Conservation (phyloP, 2,797 vertebrate species). For the Telmatherina bonti region DNA sequence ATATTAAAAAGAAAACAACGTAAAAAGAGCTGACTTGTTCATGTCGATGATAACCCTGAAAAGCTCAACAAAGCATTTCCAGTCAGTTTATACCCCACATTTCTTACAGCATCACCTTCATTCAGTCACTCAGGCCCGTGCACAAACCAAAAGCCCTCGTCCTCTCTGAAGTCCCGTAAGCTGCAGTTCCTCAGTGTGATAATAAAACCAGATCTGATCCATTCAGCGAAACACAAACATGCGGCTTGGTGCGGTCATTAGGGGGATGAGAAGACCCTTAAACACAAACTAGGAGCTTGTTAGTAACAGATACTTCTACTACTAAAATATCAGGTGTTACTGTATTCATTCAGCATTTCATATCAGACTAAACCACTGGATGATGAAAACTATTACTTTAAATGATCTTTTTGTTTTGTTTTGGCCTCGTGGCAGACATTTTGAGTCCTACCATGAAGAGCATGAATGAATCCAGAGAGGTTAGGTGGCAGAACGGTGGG, state of each 20-base stretch:
- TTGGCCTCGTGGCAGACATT: not conserved
- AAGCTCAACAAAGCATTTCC: too few species aligned
- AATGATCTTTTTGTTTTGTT: not conserved
- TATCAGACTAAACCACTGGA: not conserved
- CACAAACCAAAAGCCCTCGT: too few species aligned
- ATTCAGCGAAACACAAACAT: not conserved
- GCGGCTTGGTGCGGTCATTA: not conserved
- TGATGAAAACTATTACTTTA: not conserved
- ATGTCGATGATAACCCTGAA: too few species aligned
- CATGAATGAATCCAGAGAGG: slow-evolving; percentile 45
- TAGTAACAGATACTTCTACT: not conserved
- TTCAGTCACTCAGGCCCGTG: too few species aligned
- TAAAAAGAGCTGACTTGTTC: too few species aligned
- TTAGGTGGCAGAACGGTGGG: not conserved
- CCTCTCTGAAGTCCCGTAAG: not conserved
- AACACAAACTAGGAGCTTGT: not conserved
- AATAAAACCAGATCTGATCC: not conserved
- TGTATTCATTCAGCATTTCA: slow-evolving; percentile 56
- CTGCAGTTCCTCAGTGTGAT: too few species aligned
- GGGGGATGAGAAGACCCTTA: not conserved
- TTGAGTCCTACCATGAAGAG: slow-evolving; percentile 19
- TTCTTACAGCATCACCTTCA: too few species aligned
- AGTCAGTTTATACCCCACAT: too few species aligned
- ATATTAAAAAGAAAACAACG: too few species aligned
- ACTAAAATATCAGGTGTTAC: slow-evolving; percentile 4